Percentiles rank a stretch among this genome's conserved stretches.
These are phyloP conservation scores for Malacoctenus gilli DNA, from an alignment of 2,797 vertebrate genomes.

Conservation along the genomic window DNA sequence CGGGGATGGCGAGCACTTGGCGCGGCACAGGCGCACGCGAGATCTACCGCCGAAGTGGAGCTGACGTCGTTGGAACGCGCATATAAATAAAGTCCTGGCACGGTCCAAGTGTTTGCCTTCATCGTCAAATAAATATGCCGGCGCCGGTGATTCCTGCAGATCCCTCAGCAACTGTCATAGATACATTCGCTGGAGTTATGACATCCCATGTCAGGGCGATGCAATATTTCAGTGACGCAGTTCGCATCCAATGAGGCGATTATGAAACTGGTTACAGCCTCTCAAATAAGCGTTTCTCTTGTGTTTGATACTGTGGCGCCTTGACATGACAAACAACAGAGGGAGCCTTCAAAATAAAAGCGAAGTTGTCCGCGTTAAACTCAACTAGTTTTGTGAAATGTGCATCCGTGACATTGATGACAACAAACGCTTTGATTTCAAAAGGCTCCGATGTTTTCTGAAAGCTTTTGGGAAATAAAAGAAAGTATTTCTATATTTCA, in stretches of 20 bases:
- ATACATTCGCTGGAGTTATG: constrained; percentile 28
- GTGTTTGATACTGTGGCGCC: too few species aligned
- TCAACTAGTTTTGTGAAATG: too few species aligned
- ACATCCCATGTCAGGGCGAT: constrained; percentile 20
- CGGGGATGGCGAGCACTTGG: constrained; percentile 57
- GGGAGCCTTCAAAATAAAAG: too few species aligned
- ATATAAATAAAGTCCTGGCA: constrained; percentile 64
- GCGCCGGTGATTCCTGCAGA: constrained; percentile 39
- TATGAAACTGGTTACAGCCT: too few species aligned
- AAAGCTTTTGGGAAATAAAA: too few species aligned
- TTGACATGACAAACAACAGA: too few species aligned
- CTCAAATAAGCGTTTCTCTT: too few species aligned
- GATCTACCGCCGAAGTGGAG: constrained; percentile 54
- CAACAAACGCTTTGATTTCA: too few species aligned
- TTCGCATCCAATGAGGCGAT: background rate
- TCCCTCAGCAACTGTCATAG: constrained; percentile 45
- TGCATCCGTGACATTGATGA: too few species aligned
- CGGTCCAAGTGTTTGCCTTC: constrained; percentile 50
- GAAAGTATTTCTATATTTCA: too few species aligned
- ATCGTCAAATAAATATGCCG: constrained; percentile 57
- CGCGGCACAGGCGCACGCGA: constrained; percentile 33
- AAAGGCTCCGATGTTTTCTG: too few species aligned
- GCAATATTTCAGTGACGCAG: constrained; percentile 4
- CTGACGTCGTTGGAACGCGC: constrained; percentile 45
- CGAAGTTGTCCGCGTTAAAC: too few species aligned